These are phyloP conservation scores for Mythimna loreyi DNA, from an alignment of 2,888 invertebrate species.

Conservation along the genomic window DNA sequence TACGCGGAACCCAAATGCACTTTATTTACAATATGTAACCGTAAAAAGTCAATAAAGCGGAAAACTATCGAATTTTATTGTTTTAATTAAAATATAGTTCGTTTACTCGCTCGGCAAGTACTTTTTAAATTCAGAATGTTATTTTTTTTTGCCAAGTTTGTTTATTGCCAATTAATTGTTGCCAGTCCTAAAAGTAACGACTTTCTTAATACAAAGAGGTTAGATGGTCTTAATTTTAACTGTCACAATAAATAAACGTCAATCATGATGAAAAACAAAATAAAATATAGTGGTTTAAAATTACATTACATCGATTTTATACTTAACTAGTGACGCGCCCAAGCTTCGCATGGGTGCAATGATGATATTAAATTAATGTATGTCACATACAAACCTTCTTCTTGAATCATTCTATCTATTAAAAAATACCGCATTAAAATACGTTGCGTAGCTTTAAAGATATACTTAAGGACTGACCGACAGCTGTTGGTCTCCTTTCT, in stretches of 20 bases:
- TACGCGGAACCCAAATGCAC: constrained; percentile 76
- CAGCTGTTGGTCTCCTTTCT: too few species aligned
- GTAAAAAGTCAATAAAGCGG: constrained; percentile 86
- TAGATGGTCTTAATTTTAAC: constrained; percentile 40
- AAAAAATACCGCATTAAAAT: too few species aligned
- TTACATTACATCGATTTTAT: too few species aligned
- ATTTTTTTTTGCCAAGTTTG: constrained; percentile 42
- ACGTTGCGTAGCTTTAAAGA: too few species aligned
- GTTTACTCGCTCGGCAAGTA: constrained; percentile 49
- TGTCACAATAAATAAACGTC: constrained; percentile 47
- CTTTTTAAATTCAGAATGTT: constrained; percentile 44
- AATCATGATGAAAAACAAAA: background rate
- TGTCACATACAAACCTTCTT: too few species aligned
- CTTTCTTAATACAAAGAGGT: constrained; percentile 49
- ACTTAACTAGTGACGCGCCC: too few species aligned
- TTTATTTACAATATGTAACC: constrained; percentile 81
- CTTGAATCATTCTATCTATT: too few species aligned
- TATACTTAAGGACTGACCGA: too few species aligned
- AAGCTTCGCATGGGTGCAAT: too few species aligned
- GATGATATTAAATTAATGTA: too few species aligned
- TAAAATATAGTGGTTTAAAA: background rate
- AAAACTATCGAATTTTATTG: constrained; percentile 85
- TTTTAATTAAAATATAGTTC: constrained; percentile 84
- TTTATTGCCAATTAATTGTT: constrained; percentile 49
- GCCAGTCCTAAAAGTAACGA: constrained; percentile 44